Evolutionary conservation across 2,888 invertebrate genomes (phyloP), one percentile per base, ranked within the genome.

Genomic region (Erpobdella octoculata): DNA sequence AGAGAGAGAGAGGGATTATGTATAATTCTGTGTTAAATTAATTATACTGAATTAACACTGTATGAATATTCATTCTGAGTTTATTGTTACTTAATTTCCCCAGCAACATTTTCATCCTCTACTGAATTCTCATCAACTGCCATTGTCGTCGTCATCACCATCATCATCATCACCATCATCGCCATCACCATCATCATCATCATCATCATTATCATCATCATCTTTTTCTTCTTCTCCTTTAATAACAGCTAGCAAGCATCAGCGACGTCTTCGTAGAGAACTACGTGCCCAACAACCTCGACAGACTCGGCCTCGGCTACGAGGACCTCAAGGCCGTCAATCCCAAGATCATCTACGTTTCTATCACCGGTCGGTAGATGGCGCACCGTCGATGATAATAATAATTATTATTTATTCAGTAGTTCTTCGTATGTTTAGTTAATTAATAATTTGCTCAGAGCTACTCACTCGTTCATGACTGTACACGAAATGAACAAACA

Each of bases 251-350:
- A 76, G 90, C 89, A 0, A 84, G 83, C 65, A 88, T 89, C 79
- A 89, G 90, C 80, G 96, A 97, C 85, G 88, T 97, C 8, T 80
- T 96, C 1, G 87, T 97, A 0, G 96, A 97, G 82, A 97, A 97
- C 84, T 97, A 90, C 84, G 85, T 96, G 0, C 95, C 97, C 0
- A 95, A 94, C 0, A 93, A 92, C 79, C 83, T 96, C 77, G 87
- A 88, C 18, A 74, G 81, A 71, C 85, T 91, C 73, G 88, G 88
- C 0, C 84, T 97, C 70, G 92, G 91, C n/a, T 97, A 92, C 81
- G 85, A 89, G 15, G 86, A 88, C 46, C 80, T 96, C 37, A 87
- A 86, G 65, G 79, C 83, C 66, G 78, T 90, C 2, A 89, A 91
- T 59, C 92, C 93, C 0, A 86, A 87, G 70, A 85, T 97, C 25